A percentile compares a stretch with the other conserved stretches of the same genome.
phyloP scores from a whole-genome alignment of 2,888 invertebrate species.

The Polyploca ridens region DNA sequence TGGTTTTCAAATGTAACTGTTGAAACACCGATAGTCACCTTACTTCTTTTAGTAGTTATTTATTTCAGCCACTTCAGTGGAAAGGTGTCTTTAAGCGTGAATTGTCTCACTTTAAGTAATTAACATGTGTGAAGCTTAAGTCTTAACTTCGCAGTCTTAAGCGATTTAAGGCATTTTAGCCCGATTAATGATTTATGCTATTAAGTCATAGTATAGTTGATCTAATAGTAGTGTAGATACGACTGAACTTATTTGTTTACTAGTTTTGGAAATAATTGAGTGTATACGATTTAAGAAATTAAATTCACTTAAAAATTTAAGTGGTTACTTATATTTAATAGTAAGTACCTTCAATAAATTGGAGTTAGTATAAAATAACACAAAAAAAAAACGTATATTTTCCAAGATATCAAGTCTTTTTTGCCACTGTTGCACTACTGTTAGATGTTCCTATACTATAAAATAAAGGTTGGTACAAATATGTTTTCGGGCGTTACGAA shows the following conservation, averaged over 20 bases:
- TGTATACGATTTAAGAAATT: not conserved
- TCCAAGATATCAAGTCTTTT: not conserved
- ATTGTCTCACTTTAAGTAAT: not conserved
- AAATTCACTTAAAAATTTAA: not conserved
- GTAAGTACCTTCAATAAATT: no score
- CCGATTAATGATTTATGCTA: conserved; percentile 3
- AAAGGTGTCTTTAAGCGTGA: not conserved
- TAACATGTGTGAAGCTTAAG: not conserved
- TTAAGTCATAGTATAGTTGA: not conserved
- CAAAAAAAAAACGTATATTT: no score
- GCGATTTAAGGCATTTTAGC: conserved; percentile 11
- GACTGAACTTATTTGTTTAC: not conserved
- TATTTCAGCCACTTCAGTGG: not conserved
- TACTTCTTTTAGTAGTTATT: no score
- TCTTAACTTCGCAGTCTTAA: conserved; percentile 12
- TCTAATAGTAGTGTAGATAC: not conserved
- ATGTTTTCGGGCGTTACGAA: not conserved
- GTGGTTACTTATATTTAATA: no score
- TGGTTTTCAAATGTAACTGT: no score
- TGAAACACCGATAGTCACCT: no score
- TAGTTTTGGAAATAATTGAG: no score
- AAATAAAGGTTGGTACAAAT: not conserved
- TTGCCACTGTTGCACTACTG: not conserved
- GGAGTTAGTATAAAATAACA: no score
- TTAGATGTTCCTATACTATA: not conserved